phyloP scores from a whole-genome alignment of 2,888 invertebrate genomes.

The Drosophila paracracens region DNA sequence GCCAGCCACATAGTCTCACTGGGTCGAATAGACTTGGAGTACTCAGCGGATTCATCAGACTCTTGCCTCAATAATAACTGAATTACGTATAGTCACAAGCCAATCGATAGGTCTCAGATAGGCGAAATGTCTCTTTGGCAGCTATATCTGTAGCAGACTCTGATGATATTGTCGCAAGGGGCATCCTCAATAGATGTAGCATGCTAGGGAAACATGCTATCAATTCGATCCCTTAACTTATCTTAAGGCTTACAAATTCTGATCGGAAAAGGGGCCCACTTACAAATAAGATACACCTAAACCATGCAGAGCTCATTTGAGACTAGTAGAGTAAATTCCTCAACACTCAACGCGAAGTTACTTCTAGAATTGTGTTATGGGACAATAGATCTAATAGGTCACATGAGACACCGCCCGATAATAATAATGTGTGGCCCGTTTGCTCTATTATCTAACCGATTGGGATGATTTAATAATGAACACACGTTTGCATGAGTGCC shows the following conservation, averaged over 20 bases:
- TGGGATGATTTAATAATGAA: slow-evolving; percentile 28
- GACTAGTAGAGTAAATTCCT: background rate
- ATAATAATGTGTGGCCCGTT: background rate
- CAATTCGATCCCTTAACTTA: background rate
- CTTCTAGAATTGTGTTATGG: background rate
- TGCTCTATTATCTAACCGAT: slow-evolving; percentile 6
- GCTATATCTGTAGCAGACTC: background rate
- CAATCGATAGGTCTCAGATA: background rate
- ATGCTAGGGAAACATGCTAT: background rate
- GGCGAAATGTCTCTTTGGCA: background rate
- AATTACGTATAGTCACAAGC: background rate
- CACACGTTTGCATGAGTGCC: slow-evolving; percentile 4
- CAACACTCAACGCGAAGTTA: background rate
- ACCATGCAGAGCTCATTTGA: background rate
- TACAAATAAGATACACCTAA: background rate
- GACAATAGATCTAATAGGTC: background rate
- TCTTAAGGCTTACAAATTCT: background rate
- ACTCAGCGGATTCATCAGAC: background rate
- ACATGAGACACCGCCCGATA: background rate
- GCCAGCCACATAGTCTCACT: background rate
- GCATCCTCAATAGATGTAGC: background rate
- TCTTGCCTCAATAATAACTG: background rate
- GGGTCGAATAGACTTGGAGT: background rate
- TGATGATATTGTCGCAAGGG: background rate
- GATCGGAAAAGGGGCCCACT: background rate